Conservation (phyloP, 2,113 vertebrate species). For the Orycteropus afer region DNA sequence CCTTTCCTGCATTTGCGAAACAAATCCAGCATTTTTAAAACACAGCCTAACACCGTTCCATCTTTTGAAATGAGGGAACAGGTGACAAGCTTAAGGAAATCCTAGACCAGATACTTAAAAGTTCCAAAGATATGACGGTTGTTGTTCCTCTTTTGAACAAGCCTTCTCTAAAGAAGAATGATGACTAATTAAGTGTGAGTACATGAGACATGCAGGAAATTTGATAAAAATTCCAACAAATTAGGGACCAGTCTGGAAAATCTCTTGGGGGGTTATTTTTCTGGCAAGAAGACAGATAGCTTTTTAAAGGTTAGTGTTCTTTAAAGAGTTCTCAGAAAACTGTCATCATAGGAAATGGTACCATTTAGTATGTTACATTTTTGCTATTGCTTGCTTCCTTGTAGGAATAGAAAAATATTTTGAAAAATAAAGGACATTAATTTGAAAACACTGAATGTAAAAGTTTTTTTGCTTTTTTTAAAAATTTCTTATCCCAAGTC, state of each 20-base stretch:
- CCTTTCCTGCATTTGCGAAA: slow-evolving; percentile 75
- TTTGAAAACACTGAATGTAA: slow-evolving; percentile 29
- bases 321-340: slow-evolving; percentile 49
- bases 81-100: slow-evolving; percentile 70
- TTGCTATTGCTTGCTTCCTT: slow-evolving; percentile 20
- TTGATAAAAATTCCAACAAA: slow-evolving; percentile 65
- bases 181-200: slow-evolving; percentile 65
- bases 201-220: slow-evolving; percentile 58
- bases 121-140: slow-evolving; percentile 59
- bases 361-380: background rate
- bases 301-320: slow-evolving; percentile 54
- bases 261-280: slow-evolving; percentile 69
- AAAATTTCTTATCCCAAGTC: slow-evolving; percentile 14
- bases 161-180: slow-evolving; percentile 68
- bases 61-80: slow-evolving; percentile 69
- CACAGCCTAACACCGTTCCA: slow-evolving; percentile 49
- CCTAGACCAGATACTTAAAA: slow-evolving; percentile 69
- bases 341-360: background rate
- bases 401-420: slow-evolving; percentile 45
- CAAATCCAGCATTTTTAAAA: slow-evolving; percentile 71
- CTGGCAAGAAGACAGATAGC: slow-evolving; percentile 68
- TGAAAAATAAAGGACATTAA: slow-evolving; percentile 67
- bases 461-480: background rate
- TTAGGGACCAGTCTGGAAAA: slow-evolving; percentile 59
- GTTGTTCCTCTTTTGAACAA: slow-evolving; percentile 61